Evolutionary conservation across 2,797 vertebrate genomes (phyloP).

Genomic region (Caiman crocodilus): DNA sequence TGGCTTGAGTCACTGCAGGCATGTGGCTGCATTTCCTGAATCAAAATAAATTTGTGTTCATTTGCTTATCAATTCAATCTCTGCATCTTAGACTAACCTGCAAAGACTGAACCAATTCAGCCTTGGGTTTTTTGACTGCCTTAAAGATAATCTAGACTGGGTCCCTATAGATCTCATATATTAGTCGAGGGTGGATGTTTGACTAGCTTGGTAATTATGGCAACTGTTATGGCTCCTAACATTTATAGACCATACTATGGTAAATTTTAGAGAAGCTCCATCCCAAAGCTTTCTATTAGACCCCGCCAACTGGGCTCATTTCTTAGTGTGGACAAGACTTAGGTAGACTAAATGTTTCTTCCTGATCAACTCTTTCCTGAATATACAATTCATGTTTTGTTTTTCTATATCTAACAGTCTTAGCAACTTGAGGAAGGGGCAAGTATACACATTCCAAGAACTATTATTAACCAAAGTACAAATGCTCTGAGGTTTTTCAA

Average conservation of each 20-base stretch:
- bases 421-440: not conserved
- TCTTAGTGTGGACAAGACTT: not conserved
- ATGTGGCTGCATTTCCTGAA: no score
- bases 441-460: not conserved
- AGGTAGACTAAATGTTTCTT: not conserved
- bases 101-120: no score
- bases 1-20: no score
- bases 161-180: not conserved
- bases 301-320: not conserved
- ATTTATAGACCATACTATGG: not conserved
- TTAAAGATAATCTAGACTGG: no score
- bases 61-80: no score
- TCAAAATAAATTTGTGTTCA: no score
- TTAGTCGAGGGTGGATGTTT: not conserved
- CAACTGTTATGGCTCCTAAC: not conserved
- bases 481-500: not conserved
- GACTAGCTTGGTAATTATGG: not conserved
- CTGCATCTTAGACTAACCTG: no score
- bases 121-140: no score
- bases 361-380: not conserved
- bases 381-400: not conserved
- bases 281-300: accelerated
- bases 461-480: not conserved
- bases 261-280: not conserved
- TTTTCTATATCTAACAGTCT: not conserved